These are phyloP conservation scores for Zoanthus sociatus DNA, from an alignment of 92 coral and sea anemone species.

Conservation along the genomic window DNA sequence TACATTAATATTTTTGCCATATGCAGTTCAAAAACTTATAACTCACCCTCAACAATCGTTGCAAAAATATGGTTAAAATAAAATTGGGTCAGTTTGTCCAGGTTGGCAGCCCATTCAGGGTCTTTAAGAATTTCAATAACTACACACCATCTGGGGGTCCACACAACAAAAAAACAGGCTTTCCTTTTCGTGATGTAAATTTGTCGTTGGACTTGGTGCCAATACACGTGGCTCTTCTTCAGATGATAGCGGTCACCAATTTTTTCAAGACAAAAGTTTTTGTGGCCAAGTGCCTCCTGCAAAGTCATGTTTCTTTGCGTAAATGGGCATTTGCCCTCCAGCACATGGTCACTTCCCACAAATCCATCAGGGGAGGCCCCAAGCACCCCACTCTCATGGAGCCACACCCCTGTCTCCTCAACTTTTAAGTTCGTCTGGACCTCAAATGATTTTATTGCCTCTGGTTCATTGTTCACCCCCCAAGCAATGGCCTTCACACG, in stretches of 20 bases:
- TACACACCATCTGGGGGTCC: slow-evolving; percentile 8
- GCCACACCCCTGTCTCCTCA: slow-evolving; percentile 57
- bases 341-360: slow-evolving; percentile 38
- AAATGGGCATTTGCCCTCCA: slow-evolving; percentile 52
- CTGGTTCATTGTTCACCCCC: slow-evolving; percentile 55
- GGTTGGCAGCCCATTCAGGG: slow-evolving; percentile 17
- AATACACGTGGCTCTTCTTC: slow-evolving; percentile 45
- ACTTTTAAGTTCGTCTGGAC: slow-evolving; percentile 10
- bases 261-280: slow-evolving; percentile 37
- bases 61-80: slow-evolving; percentile 16
- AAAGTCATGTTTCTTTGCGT: slow-evolving; percentile 44
- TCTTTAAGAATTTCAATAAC: slow-evolving; percentile 40
- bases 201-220: slow-evolving; percentile 64
- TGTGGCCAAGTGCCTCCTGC: slow-evolving; percentile 23
- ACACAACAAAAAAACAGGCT: neutral
- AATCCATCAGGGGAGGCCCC: slow-evolving; percentile 66
- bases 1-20: slow-evolving; percentile 7
- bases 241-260: slow-evolving; percentile 18
- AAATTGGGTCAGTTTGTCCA: slow-evolving; percentile 26
- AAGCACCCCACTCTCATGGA: slow-evolving; percentile 36
- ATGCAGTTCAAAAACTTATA: slow-evolving; percentile 1
- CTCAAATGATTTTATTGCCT: slow-evolving; percentile 24
- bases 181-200: slow-evolving; percentile 29
- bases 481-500: slow-evolving; percentile 55
- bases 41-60: slow-evolving; percentile 38